These are phyloP conservation scores for Danionella cerebrum DNA, from an alignment of 2,113 vertebrate genomes.

Conservation along the genomic window DNA sequence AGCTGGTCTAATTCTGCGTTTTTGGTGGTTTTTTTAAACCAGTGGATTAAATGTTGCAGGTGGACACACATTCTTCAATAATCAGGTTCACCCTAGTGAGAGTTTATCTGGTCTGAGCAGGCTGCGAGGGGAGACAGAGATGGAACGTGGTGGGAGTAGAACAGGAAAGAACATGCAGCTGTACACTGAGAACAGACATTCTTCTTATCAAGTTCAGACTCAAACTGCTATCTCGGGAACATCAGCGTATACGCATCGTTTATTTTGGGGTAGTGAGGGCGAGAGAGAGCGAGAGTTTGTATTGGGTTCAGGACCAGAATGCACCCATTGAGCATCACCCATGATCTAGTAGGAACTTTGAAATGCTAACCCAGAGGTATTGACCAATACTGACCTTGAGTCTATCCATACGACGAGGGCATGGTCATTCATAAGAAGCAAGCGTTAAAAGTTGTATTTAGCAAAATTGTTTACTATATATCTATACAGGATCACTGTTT, in stretches of 20 bases:
- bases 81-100: slow-evolving; percentile 30
- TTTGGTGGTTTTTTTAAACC: not conserved
- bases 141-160: slow-evolving; percentile 27
- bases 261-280: slow-evolving; percentile 1
- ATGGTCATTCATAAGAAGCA: too few species aligned
- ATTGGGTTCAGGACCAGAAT: too few species aligned
- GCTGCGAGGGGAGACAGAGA: slow-evolving; percentile 58
- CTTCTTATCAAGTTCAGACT: slow-evolving; percentile 40
- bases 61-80: not conserved
- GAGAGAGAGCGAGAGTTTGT: not conserved
- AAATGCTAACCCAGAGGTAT: too few species aligned
- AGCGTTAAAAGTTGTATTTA: too few species aligned
- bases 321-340: too few species aligned
- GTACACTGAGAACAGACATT: slow-evolving; percentile 38
- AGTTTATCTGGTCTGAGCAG: slow-evolving; percentile 62
- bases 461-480: too few species aligned
- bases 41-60: not conserved
- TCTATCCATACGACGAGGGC: too few species aligned
- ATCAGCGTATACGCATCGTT: slow-evolving; percentile 6
- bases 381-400: too few species aligned
- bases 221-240: slow-evolving; percentile 21
- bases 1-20: too few species aligned
- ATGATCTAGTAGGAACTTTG: too few species aligned
- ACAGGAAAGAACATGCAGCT: slow-evolving; percentile 34
- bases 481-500: too few species aligned